Evolutionary conservation across 2,113 vertebrate species (phyloP).

Genomic region (Tragelaphus strepsiceros): DNA sequence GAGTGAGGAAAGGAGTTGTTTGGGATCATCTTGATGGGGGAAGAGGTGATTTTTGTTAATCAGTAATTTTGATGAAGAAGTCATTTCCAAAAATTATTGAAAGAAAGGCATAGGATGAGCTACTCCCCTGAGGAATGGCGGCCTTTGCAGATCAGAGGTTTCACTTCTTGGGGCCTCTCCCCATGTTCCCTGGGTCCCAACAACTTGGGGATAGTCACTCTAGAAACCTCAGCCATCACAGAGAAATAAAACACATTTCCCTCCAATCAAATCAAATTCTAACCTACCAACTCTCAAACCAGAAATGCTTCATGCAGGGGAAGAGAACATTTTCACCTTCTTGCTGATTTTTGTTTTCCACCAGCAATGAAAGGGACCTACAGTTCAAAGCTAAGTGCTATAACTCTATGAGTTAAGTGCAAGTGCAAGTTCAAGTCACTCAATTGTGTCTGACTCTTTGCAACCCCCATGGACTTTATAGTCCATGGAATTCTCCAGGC

Average conservation of each 20-base stretch:
- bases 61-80: background rate
- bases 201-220: background rate
- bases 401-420: background rate
- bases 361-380: background rate
- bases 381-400: background rate
- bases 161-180: background rate
- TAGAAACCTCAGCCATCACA: background rate
- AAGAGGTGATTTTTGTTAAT: background rate
- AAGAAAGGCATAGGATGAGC: background rate
- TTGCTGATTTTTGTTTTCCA: background rate
- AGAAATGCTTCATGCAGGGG: background rate
- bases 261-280: background rate
- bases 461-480: too few species aligned
- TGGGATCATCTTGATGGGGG: background rate
- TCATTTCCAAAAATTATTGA: background rate
- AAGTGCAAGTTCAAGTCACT: fast-evolving
- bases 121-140: background rate
- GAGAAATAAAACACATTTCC: background rate
- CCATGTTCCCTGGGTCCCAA: background rate
- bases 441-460: too few species aligned
- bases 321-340: background rate
- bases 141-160: too few species aligned
- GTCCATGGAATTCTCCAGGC: too few species aligned
- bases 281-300: background rate
- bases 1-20: background rate